Evolutionary conservation across 2,888 invertebrate genomes (phyloP).

Genomic region (Netelia melanura): DNA sequence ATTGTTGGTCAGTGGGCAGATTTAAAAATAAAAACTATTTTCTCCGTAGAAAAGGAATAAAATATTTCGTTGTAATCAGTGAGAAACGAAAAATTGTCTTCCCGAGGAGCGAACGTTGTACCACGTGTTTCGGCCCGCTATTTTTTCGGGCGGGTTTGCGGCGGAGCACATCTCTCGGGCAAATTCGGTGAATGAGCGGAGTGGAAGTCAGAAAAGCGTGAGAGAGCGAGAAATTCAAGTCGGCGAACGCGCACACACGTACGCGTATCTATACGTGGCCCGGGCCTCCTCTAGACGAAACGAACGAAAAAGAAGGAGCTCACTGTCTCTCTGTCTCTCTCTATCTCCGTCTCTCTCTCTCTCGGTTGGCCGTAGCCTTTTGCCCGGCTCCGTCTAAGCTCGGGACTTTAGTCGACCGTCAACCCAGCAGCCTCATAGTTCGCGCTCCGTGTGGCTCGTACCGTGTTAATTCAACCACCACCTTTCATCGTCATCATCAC

Average conservation of each 20-base stretch:
- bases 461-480: slow-evolving; percentile 48
- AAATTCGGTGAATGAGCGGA: slow-evolving; percentile 5
- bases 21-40: slow-evolving; percentile 1
- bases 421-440: slow-evolving; percentile 67
- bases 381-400: slow-evolving; percentile 59
- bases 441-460: slow-evolving; percentile 58
- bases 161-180: slow-evolving; percentile 44
- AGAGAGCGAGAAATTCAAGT: slow-evolving; percentile 48
- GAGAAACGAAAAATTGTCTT: neutral
- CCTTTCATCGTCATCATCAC: slow-evolving; percentile 37
- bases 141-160: slow-evolving; percentile 62
- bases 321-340: slow-evolving; percentile 11
- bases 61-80: neutral
- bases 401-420: slow-evolving; percentile 68
- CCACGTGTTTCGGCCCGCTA: slow-evolving; percentile 54
- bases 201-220: neutral
- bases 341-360: slow-evolving; percentile 31
- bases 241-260: slow-evolving; percentile 45
- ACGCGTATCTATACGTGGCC: slow-evolving; percentile 51
- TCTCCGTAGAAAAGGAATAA: slow-evolving; percentile 16
- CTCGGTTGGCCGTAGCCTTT: slow-evolving; percentile 54
- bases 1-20: neutral
- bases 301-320: slow-evolving; percentile 34
- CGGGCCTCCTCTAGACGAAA: slow-evolving; percentile 57
- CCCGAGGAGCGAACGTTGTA: neutral